phyloP scores from a whole-genome alignment of 2,797 vertebrate genomes.

The Sebastes trivittatus region DNA sequence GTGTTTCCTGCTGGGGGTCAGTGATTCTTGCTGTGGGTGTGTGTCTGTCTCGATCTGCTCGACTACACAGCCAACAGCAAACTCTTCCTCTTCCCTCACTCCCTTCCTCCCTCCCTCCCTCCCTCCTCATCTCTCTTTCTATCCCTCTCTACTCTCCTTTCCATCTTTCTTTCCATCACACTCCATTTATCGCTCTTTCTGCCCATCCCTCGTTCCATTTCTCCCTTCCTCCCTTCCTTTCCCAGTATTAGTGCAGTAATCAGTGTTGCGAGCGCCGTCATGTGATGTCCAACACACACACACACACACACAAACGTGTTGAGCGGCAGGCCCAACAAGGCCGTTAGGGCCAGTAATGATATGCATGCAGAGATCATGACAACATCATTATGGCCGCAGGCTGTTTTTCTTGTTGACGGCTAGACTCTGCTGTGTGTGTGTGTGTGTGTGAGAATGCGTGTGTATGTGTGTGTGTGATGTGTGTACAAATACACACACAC shows the following conservation, averaged over 20 bases:
- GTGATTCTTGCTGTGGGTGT: constrained; percentile 63
- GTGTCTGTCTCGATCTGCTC: constrained; percentile 63
- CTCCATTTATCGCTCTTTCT: constrained; percentile 18
- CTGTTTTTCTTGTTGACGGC: constrained; percentile 78
- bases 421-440: constrained; percentile 53
- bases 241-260: constrained; percentile 59
- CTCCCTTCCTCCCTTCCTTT: background rate
- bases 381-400: constrained; percentile 79
- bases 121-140: constrained; percentile 20
- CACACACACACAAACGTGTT: constrained; percentile 35
- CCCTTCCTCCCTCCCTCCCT: background rate
- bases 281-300: constrained; percentile 32
- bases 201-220: constrained; percentile 26
- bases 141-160: constrained; percentile 7
- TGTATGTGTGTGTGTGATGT: background rate
- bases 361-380: constrained; percentile 80
- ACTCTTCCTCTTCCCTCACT: constrained; percentile 15
- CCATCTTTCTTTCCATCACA: constrained; percentile 20
- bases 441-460: constrained; percentile 1
- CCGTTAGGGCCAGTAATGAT: constrained; percentile 71
- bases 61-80: constrained; percentile 42
- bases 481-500: background rate
- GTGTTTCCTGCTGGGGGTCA: constrained; percentile 63
- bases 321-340: constrained; percentile 56
- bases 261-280: constrained; percentile 37